Evolutionary conservation across 2,797 vertebrate genomes (phyloP), one percentile per base, ranked within the genome.

Genomic region (Danionella dracula): DNA sequence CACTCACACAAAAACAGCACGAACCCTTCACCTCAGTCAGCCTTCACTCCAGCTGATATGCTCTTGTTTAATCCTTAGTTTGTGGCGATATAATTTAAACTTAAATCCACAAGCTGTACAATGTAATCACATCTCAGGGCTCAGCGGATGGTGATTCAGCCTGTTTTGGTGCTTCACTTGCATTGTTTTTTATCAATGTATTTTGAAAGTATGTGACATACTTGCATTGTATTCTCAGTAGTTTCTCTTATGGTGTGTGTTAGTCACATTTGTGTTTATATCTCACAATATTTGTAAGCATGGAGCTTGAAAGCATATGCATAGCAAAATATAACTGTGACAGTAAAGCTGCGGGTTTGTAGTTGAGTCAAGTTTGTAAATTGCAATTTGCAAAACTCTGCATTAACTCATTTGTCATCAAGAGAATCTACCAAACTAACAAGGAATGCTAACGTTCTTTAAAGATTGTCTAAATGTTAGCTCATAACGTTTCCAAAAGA

Each of bases 81-180:
- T 45, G 2, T 13, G 4, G 41, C 20, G 34, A 45, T 45, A 59
- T 17, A 44, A 59, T 45, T 34, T 1, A 59, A 59, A 11, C 40
- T 45, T 41, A 13, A 46, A 35, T 21, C 51, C 35, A 37, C 19
- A 19, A 45, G 23, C 19, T 17, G 21, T 13, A 6, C 21, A 66
- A n/a, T 17, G 4, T 56, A 48, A 38, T 57, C 23, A 66, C 21
- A 57, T 48, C 63, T 66, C 63, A 66, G 63, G 63, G 63, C 54
- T 61, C 44, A 4, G 32, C n/a, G 27, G 20, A 48, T 57, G 20
- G 42, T 49, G 63, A 56, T 16, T 57, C 53, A 57, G 37, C 21
- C 32, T 12, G 13, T 46, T 55, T 35, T 1, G 51, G 50, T 65
- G 62, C 62, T 55, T 65, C 29, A 55, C 44, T 44, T 55, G 35